Evolutionary conservation across 2,113 vertebrate species (phyloP).

Genomic region (Sialia sialis): DNA sequence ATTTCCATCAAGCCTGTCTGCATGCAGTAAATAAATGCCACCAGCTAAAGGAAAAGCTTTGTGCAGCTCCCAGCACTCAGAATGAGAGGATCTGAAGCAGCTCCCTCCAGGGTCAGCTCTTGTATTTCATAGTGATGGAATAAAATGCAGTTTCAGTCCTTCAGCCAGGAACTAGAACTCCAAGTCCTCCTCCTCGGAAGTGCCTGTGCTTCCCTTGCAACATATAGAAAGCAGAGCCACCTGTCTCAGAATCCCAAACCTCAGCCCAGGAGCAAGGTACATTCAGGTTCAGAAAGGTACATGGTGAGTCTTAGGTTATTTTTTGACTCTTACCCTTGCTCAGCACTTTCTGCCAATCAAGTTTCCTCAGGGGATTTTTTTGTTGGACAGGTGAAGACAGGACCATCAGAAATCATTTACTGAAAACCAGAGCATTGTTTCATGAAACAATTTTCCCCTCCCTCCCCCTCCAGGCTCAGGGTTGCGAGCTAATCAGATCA

Average conservation of each 20-base stretch:
- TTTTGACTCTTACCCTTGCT: not conserved
- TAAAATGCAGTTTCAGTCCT: not conserved
- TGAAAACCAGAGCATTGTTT: constrained; percentile 32
- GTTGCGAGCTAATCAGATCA: constrained; percentile 8
- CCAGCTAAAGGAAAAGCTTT: not conserved
- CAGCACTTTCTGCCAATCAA: not conserved
- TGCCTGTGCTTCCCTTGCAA: not conserved
- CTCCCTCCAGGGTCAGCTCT: not conserved
- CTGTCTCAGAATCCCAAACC: not conserved
- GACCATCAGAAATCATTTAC: not conserved
- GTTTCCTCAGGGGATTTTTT: not conserved
- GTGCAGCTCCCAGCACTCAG: not conserved
- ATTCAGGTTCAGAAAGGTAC: not conserved
- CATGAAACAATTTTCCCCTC: constrained; percentile 4
- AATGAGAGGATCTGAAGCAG: not conserved
- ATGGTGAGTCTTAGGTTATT: not conserved
- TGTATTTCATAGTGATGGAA: not conserved
- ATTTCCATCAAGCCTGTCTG: not conserved
- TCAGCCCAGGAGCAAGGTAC: not conserved
- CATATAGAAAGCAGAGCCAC: not conserved
- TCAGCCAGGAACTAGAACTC: not conserved
- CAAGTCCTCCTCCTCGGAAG: not conserved
- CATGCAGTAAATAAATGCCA: not conserved
- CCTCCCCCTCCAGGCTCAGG: not conserved
- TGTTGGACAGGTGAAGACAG: not conserved